phyloP scores from a whole-genome alignment of 1,140 invertebrate genomes.

The Homarus americanus region DNA sequence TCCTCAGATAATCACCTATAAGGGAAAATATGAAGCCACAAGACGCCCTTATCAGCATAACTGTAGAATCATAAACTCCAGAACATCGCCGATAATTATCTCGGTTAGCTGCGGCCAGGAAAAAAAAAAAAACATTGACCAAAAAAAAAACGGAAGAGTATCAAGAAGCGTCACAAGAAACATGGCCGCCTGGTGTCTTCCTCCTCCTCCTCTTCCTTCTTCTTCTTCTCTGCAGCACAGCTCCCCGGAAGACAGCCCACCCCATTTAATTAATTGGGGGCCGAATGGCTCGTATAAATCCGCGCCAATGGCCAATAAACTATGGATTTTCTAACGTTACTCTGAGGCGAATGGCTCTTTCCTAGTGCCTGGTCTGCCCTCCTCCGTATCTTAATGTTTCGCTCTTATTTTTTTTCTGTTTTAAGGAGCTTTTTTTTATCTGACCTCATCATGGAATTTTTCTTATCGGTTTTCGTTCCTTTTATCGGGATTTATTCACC shows the following conservation, averaged over 20 bases:
- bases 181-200: background rate
- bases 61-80: background rate
- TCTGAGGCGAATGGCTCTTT: conserved; percentile 42
- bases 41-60: background rate
- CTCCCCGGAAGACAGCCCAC: conserved; percentile 22
- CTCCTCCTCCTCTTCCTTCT: conserved; percentile 7
- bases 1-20: too few relatives aligned
- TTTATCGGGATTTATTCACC: background rate
- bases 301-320: conserved; percentile 63
- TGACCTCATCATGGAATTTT: background rate
- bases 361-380: conserved; percentile 19
- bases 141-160: background rate
- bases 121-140: background rate
- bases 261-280: conserved; percentile 67
- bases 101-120: background rate
- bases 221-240: background rate
- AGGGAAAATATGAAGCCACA: background rate
- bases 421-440: background rate
- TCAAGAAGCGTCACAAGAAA: background rate
- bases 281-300: conserved; percentile 63
- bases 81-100: background rate
- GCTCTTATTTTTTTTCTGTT: background rate
- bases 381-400: conserved; percentile 19
- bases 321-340: conserved; percentile 64
- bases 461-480: background rate